A percentile compares a stretch with the other conserved stretches of the same genome.
These are phyloP conservation scores for Cheilosia pagana DNA, from an alignment of 2,888 invertebrate species.

Conservation along the genomic window DNA sequence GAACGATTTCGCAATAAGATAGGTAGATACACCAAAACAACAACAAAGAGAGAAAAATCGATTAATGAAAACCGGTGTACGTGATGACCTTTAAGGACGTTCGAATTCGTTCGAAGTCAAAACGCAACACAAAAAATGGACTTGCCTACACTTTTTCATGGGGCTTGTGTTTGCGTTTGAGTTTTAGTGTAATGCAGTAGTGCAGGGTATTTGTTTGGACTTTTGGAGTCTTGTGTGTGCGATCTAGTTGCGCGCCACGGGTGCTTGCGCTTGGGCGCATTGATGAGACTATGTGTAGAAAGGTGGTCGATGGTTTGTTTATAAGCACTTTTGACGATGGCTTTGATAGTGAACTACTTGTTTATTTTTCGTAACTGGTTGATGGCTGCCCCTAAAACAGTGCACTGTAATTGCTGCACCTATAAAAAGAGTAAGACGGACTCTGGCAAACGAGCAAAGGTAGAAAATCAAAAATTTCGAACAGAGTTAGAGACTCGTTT, in stretches of 20 bases:
- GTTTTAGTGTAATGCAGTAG: conserved; percentile 33
- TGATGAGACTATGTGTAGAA: background rate
- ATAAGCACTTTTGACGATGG: too few species aligned
- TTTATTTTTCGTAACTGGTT: too few species aligned
- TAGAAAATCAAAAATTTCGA: too few species aligned
- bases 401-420: too few species aligned
- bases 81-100: conserved; percentile 79
- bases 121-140: conserved; percentile 12
- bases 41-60: conserved; percentile 44
- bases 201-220: conserved; percentile 5
- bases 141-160: conserved; percentile 9
- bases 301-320: too few species aligned
- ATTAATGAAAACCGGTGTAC: conserved; percentile 70
- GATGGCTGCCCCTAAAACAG: too few species aligned
- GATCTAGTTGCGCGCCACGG: conserved; percentile 23
- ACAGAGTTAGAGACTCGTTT: too few species aligned
- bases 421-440: too few species aligned
- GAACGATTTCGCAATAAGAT: conserved; percentile 58
- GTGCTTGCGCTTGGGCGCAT: background rate
- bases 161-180: background rate
- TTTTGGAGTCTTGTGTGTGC: conserved; percentile 29
- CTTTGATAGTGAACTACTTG: too few species aligned
- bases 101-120: conserved; percentile 74
- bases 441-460: too few species aligned
- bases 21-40: conserved; percentile 24